Evolutionary conservation across 2,888 invertebrate species (phyloP).

Genomic region (Rhagium mordax): DNA sequence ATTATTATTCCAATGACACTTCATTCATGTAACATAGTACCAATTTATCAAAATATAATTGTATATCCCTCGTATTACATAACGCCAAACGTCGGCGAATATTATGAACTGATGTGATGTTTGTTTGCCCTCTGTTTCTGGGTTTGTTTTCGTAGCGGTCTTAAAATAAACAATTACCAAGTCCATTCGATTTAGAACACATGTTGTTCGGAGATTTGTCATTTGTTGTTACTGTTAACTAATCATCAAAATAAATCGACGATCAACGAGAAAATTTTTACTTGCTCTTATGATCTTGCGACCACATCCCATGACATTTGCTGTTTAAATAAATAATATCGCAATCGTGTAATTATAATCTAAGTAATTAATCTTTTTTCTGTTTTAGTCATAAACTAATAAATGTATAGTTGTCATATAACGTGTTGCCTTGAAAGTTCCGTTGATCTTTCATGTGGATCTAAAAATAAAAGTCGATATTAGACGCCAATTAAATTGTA

Average conservation of each 20-base stretch:
- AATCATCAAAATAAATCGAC: background rate
- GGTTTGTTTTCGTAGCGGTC: constrained; percentile 11
- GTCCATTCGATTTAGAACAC: constrained; percentile 13
- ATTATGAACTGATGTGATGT: background rate
- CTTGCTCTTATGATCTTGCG: background rate
- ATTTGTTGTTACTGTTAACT: constrained; percentile 22
- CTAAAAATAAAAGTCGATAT: constrained; percentile 28
- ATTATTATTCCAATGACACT: too few relatives aligned
- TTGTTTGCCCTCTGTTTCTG: background rate
- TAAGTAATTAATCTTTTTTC: background rate
- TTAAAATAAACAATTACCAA: constrained; percentile 17
- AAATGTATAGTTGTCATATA: background rate
- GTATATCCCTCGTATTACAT: background rate
- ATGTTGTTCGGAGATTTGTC: constrained; percentile 15
- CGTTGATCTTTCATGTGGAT: constrained; percentile 21
- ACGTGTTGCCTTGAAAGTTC: constrained; percentile 25
- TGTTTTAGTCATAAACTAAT: background rate
- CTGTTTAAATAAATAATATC: background rate
- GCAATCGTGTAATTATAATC: background rate
- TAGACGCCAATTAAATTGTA: constrained; percentile 24
- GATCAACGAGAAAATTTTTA: background rate
- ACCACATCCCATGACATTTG: background rate
- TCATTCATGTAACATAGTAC: too few relatives aligned
- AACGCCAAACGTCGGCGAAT: background rate
- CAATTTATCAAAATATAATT: too few relatives aligned